Conservation (phyloP, 2,888 invertebrate species). For the Pycnomerus fuliginosus region DNA sequence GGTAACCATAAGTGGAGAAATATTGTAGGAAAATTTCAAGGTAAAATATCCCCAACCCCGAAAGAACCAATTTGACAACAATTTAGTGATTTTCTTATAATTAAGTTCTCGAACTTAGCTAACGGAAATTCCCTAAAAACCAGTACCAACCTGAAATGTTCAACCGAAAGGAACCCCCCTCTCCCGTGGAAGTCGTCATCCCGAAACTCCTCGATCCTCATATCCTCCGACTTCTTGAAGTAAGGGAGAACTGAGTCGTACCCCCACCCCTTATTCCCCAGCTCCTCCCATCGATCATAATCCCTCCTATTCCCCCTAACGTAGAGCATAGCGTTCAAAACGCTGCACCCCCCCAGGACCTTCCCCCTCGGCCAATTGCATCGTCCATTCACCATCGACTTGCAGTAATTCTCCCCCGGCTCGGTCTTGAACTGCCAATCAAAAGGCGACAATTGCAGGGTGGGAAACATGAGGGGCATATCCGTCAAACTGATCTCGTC, state of each 20-base stretch:
- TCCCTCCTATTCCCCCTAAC: conserved; percentile 80
- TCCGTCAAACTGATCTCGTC: conserved; percentile 64
- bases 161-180: conserved; percentile 73
- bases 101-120: no score
- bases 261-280: conserved; percentile 79
- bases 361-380: conserved; percentile 81
- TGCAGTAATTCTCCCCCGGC: conserved; percentile 67
- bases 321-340: conserved; percentile 88
- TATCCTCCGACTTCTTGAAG: conserved; percentile 79
- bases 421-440: conserved; percentile 85
- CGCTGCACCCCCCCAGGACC: conserved; percentile 78
- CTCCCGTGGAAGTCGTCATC: conserved; percentile 66
- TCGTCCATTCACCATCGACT: conserved; percentile 63
- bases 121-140: no score
- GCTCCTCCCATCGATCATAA: conserved; percentile 79
- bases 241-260: conserved; percentile 73
- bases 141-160: conserved; percentile 62
- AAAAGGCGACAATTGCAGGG: conserved; percentile 69
- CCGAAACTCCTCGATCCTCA: conserved; percentile 63
- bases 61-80: no score
- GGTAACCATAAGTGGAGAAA: no score
- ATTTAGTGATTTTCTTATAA: no score
- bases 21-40: no score
- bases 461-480: conserved; percentile 69
- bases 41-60: no score